Evolutionary conservation across 2,797 vertebrate species (phyloP).

Genomic region (Oryzias dopingdopingensis): DNA sequence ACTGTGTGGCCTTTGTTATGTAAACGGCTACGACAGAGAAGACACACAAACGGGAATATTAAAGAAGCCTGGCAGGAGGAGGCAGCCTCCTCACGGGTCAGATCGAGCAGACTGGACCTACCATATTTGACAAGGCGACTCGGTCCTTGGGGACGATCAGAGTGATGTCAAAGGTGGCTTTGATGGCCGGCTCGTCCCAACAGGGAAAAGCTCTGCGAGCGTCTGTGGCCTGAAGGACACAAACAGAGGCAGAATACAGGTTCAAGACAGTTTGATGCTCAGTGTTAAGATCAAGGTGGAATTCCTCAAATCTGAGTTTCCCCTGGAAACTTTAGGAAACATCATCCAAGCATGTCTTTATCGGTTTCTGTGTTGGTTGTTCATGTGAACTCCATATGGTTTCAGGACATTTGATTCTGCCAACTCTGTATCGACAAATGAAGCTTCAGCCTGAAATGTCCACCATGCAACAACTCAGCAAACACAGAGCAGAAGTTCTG

Average conservation of each 20-base stretch:
- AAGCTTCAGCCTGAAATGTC: no score
- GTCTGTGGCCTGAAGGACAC: constrained; percentile 86
- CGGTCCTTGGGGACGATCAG: constrained; percentile 97
- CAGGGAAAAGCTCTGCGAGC: constrained; percentile 97
- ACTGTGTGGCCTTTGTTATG: constrained; percentile 46
- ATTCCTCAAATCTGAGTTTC: no score
- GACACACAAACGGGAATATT: constrained; percentile 9
- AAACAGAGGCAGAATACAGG: constrained; percentile 1
- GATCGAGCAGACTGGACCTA: constrained; percentile 64
- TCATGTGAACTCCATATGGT: no score
- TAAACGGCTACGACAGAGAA: constrained; percentile 27
- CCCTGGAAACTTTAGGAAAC: no score
- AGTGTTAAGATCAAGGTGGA: background rate
- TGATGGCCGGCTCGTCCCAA: constrained; percentile 98
- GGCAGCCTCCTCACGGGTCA: constrained; percentile 32
- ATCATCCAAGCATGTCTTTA: no score
- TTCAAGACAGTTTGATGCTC: background rate
- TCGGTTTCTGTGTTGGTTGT: no score
- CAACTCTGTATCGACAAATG: no score
- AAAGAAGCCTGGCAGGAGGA: constrained; percentile 15
- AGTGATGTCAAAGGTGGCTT: constrained; percentile 97
- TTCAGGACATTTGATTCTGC: no score
- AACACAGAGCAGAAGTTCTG: no score
- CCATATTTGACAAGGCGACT: constrained; percentile 99
- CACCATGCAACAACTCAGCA: no score